Percentiles rank a stretch among this genome's conserved stretches.
These are phyloP conservation scores for Mizuhopecten yessoensis DNA, from an alignment of 1,140 invertebrate genomes.

Conservation along the genomic window DNA sequence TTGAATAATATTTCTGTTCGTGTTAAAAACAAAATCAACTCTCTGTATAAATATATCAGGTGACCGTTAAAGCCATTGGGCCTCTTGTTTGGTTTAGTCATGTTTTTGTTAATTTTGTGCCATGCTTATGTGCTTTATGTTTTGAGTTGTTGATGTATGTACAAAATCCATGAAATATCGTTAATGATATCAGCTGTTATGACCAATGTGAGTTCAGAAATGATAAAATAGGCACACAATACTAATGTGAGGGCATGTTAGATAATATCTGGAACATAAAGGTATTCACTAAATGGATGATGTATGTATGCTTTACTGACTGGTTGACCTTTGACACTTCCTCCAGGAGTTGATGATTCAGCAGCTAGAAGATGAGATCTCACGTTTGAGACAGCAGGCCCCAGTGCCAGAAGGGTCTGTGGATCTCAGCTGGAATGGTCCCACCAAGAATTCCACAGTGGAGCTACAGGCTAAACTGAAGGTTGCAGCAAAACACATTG, in stretches of 20 bases:
- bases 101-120: too few species aligned
- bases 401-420: slow-evolving; percentile 45
- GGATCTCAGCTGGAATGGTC: background rate
- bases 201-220: too few species aligned
- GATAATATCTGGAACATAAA: too few species aligned
- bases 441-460: slow-evolving; percentile 50
- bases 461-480: slow-evolving; percentile 76
- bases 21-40: too few species aligned
- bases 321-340: background rate
- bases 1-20: too few species aligned
- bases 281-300: too few species aligned
- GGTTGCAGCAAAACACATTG: slow-evolving; percentile 77
- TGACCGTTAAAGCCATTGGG: too few species aligned
- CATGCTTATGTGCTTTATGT: background rate
- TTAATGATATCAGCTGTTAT: background rate
- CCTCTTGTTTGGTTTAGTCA: too few species aligned
- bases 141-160: background rate
- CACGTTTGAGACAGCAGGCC: slow-evolving; percentile 68
- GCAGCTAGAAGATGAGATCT: slow-evolving; percentile 81
- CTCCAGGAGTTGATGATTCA: slow-evolving; percentile 82
- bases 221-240: too few species aligned
- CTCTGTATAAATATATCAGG: too few species aligned
- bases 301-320: too few species aligned
- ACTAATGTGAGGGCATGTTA: too few species aligned
- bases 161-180: background rate